These are phyloP conservation scores for Endotricha flammealis DNA, from an alignment of 2,888 invertebrate genomes.

Conservation along the genomic window DNA sequence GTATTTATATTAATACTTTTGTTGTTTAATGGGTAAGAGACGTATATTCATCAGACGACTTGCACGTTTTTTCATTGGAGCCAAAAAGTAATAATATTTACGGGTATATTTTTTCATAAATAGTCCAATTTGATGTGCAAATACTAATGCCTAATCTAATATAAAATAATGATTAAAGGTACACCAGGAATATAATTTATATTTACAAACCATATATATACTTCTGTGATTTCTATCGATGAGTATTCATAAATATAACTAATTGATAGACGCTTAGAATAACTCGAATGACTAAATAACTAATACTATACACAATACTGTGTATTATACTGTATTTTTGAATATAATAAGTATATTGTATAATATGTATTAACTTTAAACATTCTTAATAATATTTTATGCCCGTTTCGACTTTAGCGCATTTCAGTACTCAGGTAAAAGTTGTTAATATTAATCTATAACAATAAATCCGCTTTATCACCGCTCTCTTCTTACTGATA, in stretches of 20 bases:
- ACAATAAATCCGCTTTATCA: neutral
- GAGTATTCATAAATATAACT: conserved; percentile 46
- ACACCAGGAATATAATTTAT: conserved; percentile 37
- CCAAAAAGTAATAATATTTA: no score
- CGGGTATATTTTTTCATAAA: no score
- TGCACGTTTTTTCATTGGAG: no score
- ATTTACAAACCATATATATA: conserved; percentile 48
- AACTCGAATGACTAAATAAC: conserved; percentile 16
- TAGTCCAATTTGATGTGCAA: no score
- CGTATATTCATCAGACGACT: no score
- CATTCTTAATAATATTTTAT: neutral
- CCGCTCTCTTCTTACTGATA: neutral
- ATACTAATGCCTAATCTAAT: neutral
- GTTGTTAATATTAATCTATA: neutral
- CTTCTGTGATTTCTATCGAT: conserved; percentile 35
- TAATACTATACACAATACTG: conserved; percentile 14
- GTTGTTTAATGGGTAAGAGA: no score
- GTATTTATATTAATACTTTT: no score
- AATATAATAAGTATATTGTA: no score
- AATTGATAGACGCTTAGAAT: conserved; percentile 30
- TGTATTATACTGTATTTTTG: neutral
- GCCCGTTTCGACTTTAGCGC: neutral
- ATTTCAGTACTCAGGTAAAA: neutral
- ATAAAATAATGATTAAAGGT: conserved; percentile 14
- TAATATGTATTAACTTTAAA: neutral